Evolutionary conservation across 2,113 vertebrate genomes (phyloP).

Genomic region (Leuciscus idus): DNA sequence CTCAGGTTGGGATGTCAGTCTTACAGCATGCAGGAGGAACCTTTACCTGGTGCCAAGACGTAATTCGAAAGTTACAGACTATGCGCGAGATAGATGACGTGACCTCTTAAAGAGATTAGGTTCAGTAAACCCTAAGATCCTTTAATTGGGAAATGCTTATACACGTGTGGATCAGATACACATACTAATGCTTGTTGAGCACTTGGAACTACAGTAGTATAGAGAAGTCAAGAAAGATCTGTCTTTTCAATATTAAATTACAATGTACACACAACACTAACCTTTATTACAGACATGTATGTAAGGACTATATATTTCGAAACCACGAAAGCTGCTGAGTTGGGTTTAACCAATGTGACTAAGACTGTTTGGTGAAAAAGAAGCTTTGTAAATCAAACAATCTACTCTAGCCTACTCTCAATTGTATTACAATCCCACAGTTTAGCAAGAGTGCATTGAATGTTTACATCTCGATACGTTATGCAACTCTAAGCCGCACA

Average conservation of each 20-base stretch:
- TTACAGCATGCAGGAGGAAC: background rate
- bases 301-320: background rate
- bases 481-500: slow-evolving; percentile 30
- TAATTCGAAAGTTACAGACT: background rate
- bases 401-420: background rate
- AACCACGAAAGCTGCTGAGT: background rate
- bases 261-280: background rate
- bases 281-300: background rate
- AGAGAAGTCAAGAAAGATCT: background rate
- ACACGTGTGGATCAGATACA: slow-evolving; percentile 2
- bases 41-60: background rate
- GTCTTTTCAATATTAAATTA: background rate
- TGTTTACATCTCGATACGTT: slow-evolving; percentile 25
- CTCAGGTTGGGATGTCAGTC: background rate
- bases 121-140: slow-evolving; percentile 14
- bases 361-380: background rate
- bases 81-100: background rate
- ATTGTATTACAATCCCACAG: background rate
- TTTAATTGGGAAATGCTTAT: background rate
- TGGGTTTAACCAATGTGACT: background rate
- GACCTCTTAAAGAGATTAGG: slow-evolving; percentile 26
- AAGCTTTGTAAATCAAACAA: background rate
- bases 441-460: background rate
- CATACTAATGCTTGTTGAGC: background rate
- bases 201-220: background rate